Conservation (phyloP, 1,140 invertebrate genomes). For the Paraescarpia echinospica region DNA sequence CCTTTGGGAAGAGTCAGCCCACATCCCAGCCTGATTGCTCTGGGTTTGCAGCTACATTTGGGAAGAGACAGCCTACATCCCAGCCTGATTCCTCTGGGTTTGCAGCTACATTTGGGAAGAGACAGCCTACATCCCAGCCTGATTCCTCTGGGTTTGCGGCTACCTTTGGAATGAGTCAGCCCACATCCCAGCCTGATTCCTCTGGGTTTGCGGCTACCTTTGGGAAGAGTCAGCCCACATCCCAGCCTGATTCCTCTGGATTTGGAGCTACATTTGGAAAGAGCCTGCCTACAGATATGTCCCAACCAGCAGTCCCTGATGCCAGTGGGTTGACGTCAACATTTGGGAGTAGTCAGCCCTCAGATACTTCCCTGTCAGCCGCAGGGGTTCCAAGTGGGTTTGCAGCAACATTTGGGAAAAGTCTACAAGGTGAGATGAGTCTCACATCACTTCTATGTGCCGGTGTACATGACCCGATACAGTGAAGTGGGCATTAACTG, state of each 20-base stretch:
- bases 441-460: neutral
- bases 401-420: neutral
- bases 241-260: too few relatives aligned
- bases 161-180: too few relatives aligned
- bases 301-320: neutral
- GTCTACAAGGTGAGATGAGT: neutral
- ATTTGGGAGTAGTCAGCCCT: neutral
- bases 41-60: too few relatives aligned
- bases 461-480: too few relatives aligned
- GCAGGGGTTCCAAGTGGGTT: neutral
- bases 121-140: too few relatives aligned
- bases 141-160: neutral
- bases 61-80: too few relatives aligned
- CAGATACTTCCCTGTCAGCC: neutral
- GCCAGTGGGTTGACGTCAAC: neutral
- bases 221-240: too few relatives aligned
- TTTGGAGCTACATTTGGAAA: neutral
- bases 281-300: neutral
- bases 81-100: neutral
- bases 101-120: neutral
- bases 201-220: too few relatives aligned
- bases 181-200: too few relatives aligned
- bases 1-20: too few relatives aligned
- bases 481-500: too few relatives aligned
- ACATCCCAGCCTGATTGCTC: too few relatives aligned